Conservation (phyloP, 2,113 vertebrate species). For the Zosterops lateralis region DNA sequence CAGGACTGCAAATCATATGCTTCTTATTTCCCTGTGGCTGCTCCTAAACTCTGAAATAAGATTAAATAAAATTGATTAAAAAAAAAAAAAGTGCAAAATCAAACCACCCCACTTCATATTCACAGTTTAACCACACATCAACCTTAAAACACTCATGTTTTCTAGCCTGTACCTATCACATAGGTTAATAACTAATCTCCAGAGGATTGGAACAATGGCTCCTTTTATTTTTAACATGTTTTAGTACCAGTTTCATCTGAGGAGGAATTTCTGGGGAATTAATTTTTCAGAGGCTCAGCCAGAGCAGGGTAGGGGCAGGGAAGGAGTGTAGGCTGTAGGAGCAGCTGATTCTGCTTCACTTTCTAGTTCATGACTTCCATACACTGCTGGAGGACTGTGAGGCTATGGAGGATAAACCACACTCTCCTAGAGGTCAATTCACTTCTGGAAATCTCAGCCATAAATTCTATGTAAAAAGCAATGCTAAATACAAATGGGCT, state of each 20-base stretch:
- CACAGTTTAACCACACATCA: not conserved
- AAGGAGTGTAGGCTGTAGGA: not conserved
- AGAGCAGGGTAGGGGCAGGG: not conserved
- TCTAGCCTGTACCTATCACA: not conserved
- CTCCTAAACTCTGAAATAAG: not conserved
- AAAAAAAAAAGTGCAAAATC: not conserved
- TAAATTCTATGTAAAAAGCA: not conserved
- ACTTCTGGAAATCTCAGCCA: not conserved
- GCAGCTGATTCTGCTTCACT: not conserved
- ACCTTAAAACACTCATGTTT: not conserved
- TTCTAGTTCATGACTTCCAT: not conserved
- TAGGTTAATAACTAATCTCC: not conserved
- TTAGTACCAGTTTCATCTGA: not conserved
- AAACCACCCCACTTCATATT: not conserved
- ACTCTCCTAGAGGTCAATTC: not conserved
- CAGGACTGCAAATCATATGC: not conserved
- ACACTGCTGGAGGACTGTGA: not conserved
- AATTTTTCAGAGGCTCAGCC: not conserved
- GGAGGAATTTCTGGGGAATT: not conserved
- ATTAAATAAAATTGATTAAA: not conserved
- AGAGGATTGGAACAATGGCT: not conserved
- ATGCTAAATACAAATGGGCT: not conserved
- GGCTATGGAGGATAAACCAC: not conserved
- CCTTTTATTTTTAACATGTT: not conserved
- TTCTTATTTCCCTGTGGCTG: not conserved